A percentile compares a stretch with the other conserved stretches of the same genome.
Evolutionary conservation across 2,888 invertebrate genomes (phyloP).

Genomic region (Boloria selene): DNA sequence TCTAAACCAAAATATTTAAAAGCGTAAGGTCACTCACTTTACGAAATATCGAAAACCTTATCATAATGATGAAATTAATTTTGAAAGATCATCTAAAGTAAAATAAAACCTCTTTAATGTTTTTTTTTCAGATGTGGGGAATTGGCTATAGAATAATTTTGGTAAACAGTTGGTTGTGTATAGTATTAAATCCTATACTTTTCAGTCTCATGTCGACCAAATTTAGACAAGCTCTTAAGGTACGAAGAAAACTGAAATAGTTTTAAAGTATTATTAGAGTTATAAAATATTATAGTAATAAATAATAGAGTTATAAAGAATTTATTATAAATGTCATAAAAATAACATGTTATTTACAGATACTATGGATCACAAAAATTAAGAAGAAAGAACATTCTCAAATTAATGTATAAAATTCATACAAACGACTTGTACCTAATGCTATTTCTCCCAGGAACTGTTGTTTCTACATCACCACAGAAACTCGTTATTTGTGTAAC

Average conservation of each 20-base stretch:
- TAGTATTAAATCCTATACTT: slow-evolving; percentile 65
- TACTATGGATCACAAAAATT: slow-evolving; percentile 34
- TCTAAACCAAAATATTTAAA: no score
- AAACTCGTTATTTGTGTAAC: no score
- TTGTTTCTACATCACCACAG: no score
- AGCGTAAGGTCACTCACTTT: no score
- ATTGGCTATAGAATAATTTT: slow-evolving; percentile 50
- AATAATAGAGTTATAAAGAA: no score
- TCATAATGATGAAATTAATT: no score
- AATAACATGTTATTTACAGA: slow-evolving; percentile 26
- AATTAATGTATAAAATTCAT: slow-evolving; percentile 1
- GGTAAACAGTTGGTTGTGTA: slow-evolving; percentile 65
- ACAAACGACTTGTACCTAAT: background rate
- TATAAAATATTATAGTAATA: background rate
- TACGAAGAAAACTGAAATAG: no score
- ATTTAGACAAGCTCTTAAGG: slow-evolving; percentile 65
- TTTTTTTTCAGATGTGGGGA: slow-evolving; percentile 56
- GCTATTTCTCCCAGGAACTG: no score
- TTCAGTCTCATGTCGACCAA: slow-evolving; percentile 72
- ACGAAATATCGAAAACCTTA: no score
- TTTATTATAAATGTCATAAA: background rate
- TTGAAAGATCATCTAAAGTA: background rate
- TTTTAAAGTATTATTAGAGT: no score
- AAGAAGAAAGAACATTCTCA: slow-evolving; percentile 17
- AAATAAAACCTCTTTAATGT: background rate